Evolutionary conservation across 30 jellyfish, hydroid and myxozoan species (phyloP).

Genomic region (Aurelia aurita complex sp. Pacific): DNA sequence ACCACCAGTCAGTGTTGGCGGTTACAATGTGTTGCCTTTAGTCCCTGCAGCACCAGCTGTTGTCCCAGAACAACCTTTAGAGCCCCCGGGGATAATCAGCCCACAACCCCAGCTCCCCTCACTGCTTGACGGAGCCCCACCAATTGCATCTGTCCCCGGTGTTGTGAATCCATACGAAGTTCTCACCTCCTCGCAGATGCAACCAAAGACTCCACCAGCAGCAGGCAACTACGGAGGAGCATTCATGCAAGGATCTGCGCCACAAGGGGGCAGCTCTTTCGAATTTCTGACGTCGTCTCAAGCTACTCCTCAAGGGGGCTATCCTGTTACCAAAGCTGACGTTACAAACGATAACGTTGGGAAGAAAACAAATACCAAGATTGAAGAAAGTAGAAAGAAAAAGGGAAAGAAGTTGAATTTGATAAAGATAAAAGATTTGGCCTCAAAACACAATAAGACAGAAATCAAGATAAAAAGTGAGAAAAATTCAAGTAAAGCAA

Average conservation of each 20-base stretch:
- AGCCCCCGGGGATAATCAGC: constrained; percentile 54
- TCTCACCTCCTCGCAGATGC: constrained; percentile 56
- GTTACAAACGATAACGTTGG: constrained; percentile 1
- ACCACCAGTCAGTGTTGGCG: constrained; percentile 51
- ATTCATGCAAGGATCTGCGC: neutral
- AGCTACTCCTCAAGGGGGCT: neutral
- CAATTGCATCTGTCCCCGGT: constrained; percentile 28
- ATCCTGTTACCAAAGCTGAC: constrained; percentile 18
- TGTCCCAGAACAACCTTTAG: constrained; percentile 31
- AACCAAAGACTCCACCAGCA: constrained; percentile 20
- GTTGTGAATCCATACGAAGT: constrained; percentile 48
- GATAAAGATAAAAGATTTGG: neutral
- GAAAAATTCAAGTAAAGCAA: neutral
- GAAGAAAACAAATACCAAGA: neutral
- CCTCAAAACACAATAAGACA: neutral
- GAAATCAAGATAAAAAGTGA: neutral
- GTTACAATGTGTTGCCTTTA: constrained; percentile 56
- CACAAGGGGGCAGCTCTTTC: constrained; percentile 31
- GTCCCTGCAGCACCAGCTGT: constrained; percentile 34
- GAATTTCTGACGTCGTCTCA: constrained; percentile 53
- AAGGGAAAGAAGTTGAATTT: neutral
- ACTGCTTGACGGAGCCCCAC: constrained; percentile 7
- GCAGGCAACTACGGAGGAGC: constrained; percentile 16
- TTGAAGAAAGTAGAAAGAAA: neutral
- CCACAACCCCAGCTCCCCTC: constrained; percentile 41